Evolutionary conservation across 2,797 vertebrate genomes (phyloP).

Genomic region (Malurus splendens): DNA sequence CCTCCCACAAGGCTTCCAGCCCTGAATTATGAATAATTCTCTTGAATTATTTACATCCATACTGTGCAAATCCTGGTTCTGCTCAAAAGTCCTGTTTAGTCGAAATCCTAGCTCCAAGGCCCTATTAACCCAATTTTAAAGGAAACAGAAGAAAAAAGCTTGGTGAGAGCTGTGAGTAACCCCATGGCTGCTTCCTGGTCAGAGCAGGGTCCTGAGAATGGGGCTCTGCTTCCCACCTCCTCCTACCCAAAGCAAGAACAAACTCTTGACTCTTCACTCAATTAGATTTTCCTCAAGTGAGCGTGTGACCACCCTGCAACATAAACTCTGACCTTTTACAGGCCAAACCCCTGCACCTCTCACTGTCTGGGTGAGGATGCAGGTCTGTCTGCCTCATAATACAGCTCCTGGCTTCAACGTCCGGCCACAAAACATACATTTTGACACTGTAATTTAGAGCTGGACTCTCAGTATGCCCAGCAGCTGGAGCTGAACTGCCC

Average conservation of each 20-base stretch:
- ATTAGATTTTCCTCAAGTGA: not conserved
- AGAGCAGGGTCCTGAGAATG: not conserved
- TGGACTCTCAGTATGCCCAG: not conserved
- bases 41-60: not conserved
- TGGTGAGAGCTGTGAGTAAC: not conserved
- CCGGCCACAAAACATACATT: not conserved
- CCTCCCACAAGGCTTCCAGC: not conserved
- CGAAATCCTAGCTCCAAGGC: not conserved
- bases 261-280: fast-evolving
- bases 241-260: not conserved
- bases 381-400: not conserved
- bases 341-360: not conserved
- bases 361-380: not conserved
- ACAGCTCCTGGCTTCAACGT: not conserved
- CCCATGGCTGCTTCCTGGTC: not conserved
- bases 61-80: not conserved
- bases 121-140: not conserved
- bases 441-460: not conserved
- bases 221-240: not conserved
- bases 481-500: not conserved
- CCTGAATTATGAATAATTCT: not conserved
- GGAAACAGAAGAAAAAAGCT: not conserved
- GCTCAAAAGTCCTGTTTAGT: not conserved
- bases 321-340: not conserved
- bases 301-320: not conserved